A percentile compares a stretch with the other conserved stretches of the same genome.
These are phyloP conservation scores for Molanna angustata DNA, from an alignment of 2,888 invertebrate genomes.

Conservation along the genomic window DNA sequence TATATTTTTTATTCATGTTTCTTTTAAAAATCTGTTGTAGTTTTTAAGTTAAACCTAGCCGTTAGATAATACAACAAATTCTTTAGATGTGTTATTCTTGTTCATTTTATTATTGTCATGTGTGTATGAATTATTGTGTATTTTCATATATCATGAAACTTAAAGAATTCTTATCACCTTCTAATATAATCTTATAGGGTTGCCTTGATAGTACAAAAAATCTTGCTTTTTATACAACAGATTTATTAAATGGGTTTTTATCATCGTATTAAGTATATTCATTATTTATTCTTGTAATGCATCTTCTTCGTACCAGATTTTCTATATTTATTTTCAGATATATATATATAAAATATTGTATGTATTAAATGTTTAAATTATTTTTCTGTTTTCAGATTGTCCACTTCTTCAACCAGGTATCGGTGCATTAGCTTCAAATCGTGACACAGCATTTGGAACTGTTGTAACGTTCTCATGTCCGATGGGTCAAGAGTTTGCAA, in stretches of 20 bases:
- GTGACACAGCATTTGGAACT: slow-evolving; percentile 91
- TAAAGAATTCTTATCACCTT: too few relatives aligned
- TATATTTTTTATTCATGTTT: slow-evolving; percentile 13
- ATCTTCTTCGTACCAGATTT: neutral
- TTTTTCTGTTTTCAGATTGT: slow-evolving; percentile 64
- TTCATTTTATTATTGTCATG: too few relatives aligned
- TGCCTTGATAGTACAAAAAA: too few relatives aligned
- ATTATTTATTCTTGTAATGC: too few relatives aligned
- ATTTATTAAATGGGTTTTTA: too few relatives aligned
- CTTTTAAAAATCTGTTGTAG: neutral
- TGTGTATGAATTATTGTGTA: too few relatives aligned
- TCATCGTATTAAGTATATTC: too few relatives aligned
- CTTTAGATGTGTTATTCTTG: too few relatives aligned
- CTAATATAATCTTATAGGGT: too few relatives aligned
- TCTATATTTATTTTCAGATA: neutral
- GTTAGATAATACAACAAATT: too few relatives aligned
- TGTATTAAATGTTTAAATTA: neutral
- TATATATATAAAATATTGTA: neutral
- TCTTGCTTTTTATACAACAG: too few relatives aligned
- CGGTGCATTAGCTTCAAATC: slow-evolving; percentile 85
- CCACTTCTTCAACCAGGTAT: slow-evolving; percentile 79
- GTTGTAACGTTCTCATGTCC: slow-evolving; percentile 89
- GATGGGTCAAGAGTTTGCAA: slow-evolving; percentile 90
- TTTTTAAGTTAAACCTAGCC: neutral
- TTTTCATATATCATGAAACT: too few relatives aligned